Percentiles rank a stretch among this genome's conserved stretches.
These are phyloP conservation scores for Silurus aristotelis DNA, from an alignment of 2,797 vertebrate genomes.

Conservation along the genomic window DNA sequence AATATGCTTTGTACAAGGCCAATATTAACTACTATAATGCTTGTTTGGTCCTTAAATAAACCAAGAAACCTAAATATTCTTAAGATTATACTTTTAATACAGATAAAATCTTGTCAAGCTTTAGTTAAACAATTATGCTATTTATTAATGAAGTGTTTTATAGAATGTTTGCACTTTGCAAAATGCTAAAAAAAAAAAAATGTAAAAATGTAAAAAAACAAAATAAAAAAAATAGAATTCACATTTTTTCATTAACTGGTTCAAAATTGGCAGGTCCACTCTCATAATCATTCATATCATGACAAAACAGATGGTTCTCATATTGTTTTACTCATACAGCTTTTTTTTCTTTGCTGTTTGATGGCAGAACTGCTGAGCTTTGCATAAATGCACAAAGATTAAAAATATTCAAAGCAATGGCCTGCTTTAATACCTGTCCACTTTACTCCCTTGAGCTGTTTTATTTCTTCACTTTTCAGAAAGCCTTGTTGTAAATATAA, in stretches of 20 bases:
- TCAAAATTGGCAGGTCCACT: not conserved
- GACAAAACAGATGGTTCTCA: not conserved
- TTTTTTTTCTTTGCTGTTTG: conserved; percentile 9
- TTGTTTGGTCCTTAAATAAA: not conserved
- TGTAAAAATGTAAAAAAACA: too few species aligned
- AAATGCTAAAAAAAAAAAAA: not conserved
- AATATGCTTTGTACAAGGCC: not conserved
- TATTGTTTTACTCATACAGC: not conserved
- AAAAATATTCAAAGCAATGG: not conserved
- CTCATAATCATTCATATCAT: not conserved
- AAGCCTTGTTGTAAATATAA: not conserved
- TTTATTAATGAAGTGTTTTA: not conserved
- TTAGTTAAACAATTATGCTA: not conserved
- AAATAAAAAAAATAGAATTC: too few species aligned
- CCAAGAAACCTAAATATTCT: not conserved
- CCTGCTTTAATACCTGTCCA: not conserved
- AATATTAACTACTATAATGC: not conserved
- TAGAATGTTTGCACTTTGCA: not conserved
- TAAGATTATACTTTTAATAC: not conserved
- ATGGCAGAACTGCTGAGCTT: conserved; percentile 30
- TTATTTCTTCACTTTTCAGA: conserved; percentile 1
- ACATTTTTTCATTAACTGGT: not conserved
- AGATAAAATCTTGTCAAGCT: not conserved
- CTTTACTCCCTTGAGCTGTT: not conserved
- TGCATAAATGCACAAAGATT: not conserved